Conservation (phyloP, 2,888 invertebrate genomes). For the Pyrgus malvae region DNA sequence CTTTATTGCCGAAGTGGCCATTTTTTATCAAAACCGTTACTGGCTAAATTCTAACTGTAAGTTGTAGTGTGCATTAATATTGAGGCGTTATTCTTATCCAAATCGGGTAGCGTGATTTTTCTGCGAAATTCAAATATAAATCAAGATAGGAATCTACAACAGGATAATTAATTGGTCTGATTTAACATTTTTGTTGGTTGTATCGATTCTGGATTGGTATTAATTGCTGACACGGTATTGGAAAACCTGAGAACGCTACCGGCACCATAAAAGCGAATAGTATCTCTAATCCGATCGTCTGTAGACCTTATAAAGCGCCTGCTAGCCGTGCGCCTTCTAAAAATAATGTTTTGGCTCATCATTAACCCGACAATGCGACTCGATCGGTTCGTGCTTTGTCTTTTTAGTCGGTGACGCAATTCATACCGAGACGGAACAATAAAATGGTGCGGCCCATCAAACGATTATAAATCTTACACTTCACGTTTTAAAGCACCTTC, state of each 20-base stretch:
- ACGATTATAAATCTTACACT: slow-evolving; percentile 40
- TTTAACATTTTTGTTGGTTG: slow-evolving; percentile 16
- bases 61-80: not conserved
- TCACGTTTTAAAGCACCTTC: slow-evolving; percentile 39
- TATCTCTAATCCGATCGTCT: slow-evolving; percentile 55
- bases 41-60: not conserved
- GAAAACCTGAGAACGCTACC: slow-evolving; percentile 50
- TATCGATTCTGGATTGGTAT: slow-evolving; percentile 19
- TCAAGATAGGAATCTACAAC: slow-evolving; percentile 16
- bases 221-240: slow-evolving; percentile 25
- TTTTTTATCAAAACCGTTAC: not conserved
- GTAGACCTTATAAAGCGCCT: slow-evolving; percentile 58
- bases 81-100: slow-evolving; percentile 4
- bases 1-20: not conserved
- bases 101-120: slow-evolving; percentile 2
- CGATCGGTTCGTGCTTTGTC: slow-evolving; percentile 75
- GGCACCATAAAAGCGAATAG: slow-evolving; percentile 63
- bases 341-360: slow-evolving; percentile 78
- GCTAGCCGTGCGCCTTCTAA: slow-evolving; percentile 53
- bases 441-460: slow-evolving; percentile 44
- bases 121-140: slow-evolving; percentile 9
- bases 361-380: slow-evolving; percentile 67
- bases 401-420: slow-evolving; percentile 80
- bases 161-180: slow-evolving; percentile 21
- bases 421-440: slow-evolving; percentile 71